Conservation (phyloP, 2,797 vertebrate species). For the Sus cebifrons region DNA sequence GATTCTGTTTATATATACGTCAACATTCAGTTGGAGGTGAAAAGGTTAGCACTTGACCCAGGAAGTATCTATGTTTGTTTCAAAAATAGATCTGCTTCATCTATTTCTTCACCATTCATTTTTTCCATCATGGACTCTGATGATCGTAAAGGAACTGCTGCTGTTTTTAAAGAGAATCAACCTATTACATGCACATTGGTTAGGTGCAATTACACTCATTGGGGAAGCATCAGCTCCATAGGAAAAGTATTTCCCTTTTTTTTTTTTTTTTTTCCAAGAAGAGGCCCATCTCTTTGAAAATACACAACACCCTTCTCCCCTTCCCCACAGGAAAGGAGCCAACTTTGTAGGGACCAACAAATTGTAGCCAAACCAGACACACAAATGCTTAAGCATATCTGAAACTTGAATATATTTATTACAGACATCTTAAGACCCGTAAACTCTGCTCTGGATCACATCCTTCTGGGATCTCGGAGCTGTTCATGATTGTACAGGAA, state of each 20-base stretch:
- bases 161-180: slow-evolving; percentile 62
- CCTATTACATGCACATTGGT: slow-evolving; percentile 57
- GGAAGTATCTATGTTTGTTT: slow-evolving; percentile 90
- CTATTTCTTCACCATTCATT: slow-evolving; percentile 80
- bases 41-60: slow-evolving; percentile 93
- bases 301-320: slow-evolving; percentile 5
- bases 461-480: slow-evolving; percentile 89
- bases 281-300: slow-evolving; percentile 77
- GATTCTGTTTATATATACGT: slow-evolving; percentile 91
- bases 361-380: slow-evolving; percentile 71
- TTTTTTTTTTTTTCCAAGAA: slow-evolving; percentile 34
- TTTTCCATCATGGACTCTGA: slow-evolving; percentile 66
- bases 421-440: slow-evolving; percentile 95
- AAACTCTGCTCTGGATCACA: slow-evolving; percentile 93
- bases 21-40: slow-evolving; percentile 91
- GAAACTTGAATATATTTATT: slow-evolving; percentile 94
- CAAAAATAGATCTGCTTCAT: slow-evolving; percentile 88
- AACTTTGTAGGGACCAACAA: slow-evolving; percentile 59
- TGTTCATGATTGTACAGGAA: slow-evolving; percentile 92
- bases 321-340: slow-evolving; percentile 58
- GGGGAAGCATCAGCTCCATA: slow-evolving; percentile 19
- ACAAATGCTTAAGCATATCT: slow-evolving; percentile 84
- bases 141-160: slow-evolving; percentile 76
- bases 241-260: slow-evolving; percentile 60
- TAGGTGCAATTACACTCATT: slow-evolving; percentile 47